These are phyloP conservation scores for Apamea sordens DNA, from an alignment of 2,888 invertebrate genomes.

Conservation along the genomic window DNA sequence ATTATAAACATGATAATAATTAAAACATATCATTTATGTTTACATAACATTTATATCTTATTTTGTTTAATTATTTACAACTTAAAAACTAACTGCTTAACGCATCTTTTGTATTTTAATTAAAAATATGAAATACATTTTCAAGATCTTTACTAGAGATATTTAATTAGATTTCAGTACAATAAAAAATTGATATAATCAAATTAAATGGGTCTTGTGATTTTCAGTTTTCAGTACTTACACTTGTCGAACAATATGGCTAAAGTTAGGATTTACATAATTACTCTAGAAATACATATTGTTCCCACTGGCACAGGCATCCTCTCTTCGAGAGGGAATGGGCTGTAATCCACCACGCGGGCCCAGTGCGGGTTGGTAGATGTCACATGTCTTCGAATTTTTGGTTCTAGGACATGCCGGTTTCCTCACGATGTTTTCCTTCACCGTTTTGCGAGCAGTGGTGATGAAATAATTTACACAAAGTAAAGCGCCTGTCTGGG, in stretches of 20 bases:
- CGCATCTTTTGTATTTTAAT: not conserved
- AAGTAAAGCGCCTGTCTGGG: too few species aligned
- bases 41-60: not conserved
- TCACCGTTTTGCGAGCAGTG: too few species aligned
- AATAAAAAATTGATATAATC: not conserved
- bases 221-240: not conserved
- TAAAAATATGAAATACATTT: not conserved
- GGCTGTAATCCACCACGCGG: too few species aligned
- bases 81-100: not conserved
- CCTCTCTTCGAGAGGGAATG: too few species aligned
- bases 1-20: not conserved
- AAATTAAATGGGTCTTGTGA: not conserved
- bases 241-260: not conserved
- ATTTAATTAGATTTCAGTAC: not conserved
- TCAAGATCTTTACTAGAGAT: constrained; percentile 15
- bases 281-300: not conserved
- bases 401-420: too few species aligned
- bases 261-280: not conserved
- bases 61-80: constrained; percentile 8
- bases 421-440: too few species aligned
- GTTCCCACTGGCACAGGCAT: too few species aligned
- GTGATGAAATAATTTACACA: too few species aligned
- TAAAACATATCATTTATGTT: not conserved
- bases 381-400: too few species aligned
- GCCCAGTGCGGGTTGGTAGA: too few species aligned